Evolutionary conservation across 1,140 invertebrate genomes (phyloP), one percentile per base, ranked within the genome.

Genomic region (Eumaeus atala): DNA sequence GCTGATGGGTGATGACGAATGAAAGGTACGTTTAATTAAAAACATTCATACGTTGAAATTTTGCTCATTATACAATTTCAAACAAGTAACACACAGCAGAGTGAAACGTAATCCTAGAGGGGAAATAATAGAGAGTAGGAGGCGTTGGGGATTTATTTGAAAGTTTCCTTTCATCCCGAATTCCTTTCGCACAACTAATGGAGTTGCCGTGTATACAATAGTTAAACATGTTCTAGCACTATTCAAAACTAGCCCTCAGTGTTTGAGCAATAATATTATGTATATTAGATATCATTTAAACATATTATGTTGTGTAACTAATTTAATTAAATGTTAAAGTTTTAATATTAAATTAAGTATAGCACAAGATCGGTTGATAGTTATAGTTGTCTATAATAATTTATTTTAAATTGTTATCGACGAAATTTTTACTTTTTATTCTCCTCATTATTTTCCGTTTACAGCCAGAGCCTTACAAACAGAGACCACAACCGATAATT

Each of bases 141-240:
- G 48, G 48, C 40, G n/a, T 12, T 35, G n/a, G 28, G 48, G 28
- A 50, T 33, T 50, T 35, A 34, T 50, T 35, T 10, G 28, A 33
- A 50, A 50, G 48, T 50, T 50, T 50, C 48, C 28, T 35, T 50
- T 34, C 34, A 50, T 35, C 28, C 28, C 12, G 28, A 50, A 50
- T 50, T 35, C 34, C 48, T 28, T 50, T 50, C 48, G 34, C 48
- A 50, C 48, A 34, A 35, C 48, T 50, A 50, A 50, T 44, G 40
- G 40, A 44, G 16, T 44, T 44, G 40, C 40, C 12, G 40, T 44
- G 40, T 16, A 44, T 44, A 44, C 40, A 16, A 0, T 16, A 16
- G 40, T 44, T 44, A 16, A 44, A 44, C 40, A 44, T 44, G 14
- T 44, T 44, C 14, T 44, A 44, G 40, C 40, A 44, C 17, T 44